phyloP scores from a whole-genome alignment of 2,113 vertebrate genomes.

The Rafetus swinhoei region DNA sequence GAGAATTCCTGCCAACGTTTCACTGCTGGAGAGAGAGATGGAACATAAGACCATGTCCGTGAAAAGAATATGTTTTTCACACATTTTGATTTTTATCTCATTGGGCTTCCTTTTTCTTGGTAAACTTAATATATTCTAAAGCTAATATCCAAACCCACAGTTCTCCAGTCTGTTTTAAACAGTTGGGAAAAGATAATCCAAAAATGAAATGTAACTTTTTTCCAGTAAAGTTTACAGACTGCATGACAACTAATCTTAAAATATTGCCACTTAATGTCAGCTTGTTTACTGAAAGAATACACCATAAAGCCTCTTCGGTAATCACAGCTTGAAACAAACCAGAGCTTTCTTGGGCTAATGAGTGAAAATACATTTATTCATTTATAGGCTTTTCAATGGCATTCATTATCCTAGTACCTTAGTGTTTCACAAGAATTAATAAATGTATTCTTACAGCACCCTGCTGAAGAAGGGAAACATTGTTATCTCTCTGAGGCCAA shows the following conservation, averaged over 20 bases:
- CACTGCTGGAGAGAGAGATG: not conserved
- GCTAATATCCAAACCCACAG: constrained; percentile 64
- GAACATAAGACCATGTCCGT: constrained; percentile 49
- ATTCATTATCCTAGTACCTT: constrained; percentile 43
- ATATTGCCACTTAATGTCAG: constrained; percentile 71
- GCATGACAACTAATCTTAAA: constrained; percentile 70
- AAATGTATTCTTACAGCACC: not conserved
- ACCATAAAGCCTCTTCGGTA: constrained; percentile 61
- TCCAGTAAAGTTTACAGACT: constrained; percentile 68
- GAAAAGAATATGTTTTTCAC: constrained; percentile 40
- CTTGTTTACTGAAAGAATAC: constrained; percentile 65
- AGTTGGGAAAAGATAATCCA: constrained; percentile 57
- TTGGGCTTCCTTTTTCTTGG: constrained; percentile 60
- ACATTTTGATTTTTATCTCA: constrained; percentile 62
- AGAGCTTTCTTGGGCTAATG: constrained; percentile 60
- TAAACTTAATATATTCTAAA: constrained; percentile 72
- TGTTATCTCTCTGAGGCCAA: constrained; percentile 12
- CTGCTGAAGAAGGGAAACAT: constrained; percentile 11
- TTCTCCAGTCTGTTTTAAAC: constrained; percentile 56
- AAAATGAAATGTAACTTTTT: constrained; percentile 64
- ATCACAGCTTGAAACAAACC: constrained; percentile 65
- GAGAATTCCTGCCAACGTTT: constrained; percentile 42
- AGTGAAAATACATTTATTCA: constrained; percentile 61
- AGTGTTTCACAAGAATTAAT: constrained; percentile 28
- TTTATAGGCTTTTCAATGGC: not conserved